phyloP scores from a whole-genome alignment of 2,113 vertebrate species.

The Eulacestoma nigropectus region DNA sequence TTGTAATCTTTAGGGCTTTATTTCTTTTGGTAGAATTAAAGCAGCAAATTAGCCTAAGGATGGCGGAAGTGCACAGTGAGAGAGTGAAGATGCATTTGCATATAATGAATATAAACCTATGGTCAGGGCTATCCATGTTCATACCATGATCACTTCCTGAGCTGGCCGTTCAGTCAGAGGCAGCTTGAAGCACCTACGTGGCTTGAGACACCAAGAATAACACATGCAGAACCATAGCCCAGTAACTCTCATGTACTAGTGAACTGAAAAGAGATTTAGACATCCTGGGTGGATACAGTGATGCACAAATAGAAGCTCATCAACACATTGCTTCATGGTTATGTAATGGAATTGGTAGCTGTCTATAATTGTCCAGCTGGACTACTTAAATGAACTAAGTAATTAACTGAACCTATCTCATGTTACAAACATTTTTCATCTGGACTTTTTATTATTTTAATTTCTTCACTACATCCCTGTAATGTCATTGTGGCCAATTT shows the following conservation, averaged over 20 bases:
- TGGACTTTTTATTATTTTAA: background rate
- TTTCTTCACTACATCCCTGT: background rate
- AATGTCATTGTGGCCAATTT: slow-evolving; percentile 17
- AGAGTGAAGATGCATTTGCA: background rate
- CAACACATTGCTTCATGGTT: slow-evolving; percentile 40
- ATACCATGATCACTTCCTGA: accelerated
- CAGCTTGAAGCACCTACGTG: background rate
- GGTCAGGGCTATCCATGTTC: background rate
- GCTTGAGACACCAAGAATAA: background rate
- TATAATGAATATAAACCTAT: background rate
- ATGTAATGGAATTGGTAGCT: slow-evolving; percentile 19
- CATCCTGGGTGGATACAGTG: background rate
- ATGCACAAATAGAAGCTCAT: slow-evolving; percentile 37
- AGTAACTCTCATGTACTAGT: background rate
- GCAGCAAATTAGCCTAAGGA: background rate
- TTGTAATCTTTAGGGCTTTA: background rate
- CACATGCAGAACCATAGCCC: background rate
- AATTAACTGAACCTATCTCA: slow-evolving; percentile 26
- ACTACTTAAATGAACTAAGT: slow-evolving; percentile 39
- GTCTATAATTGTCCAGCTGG: slow-evolving; percentile 25
- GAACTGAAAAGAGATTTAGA: background rate
- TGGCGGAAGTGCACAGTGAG: background rate
- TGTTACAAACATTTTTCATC: slow-evolving; percentile 12
- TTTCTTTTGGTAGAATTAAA: background rate
- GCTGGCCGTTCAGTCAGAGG: accelerated